A percentile compares a stretch with the other conserved stretches of the same genome.
Evolutionary conservation across 2,113 vertebrate genomes (phyloP).

Genomic region (Heterocephalus glaber): DNA sequence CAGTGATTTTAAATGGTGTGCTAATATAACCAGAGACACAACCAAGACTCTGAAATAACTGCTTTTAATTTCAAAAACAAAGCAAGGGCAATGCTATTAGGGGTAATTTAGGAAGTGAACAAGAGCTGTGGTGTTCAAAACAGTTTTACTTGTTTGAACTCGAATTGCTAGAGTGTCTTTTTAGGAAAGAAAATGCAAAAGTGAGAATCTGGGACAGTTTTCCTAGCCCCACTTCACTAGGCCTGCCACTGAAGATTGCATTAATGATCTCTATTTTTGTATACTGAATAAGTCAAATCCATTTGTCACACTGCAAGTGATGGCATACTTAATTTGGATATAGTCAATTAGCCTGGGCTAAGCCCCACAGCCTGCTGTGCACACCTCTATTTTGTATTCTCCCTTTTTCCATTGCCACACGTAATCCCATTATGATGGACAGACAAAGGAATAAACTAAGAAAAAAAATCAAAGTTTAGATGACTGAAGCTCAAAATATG

Average conservation of each 20-base stretch:
- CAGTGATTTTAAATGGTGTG: slow-evolving; percentile 76
- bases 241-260: slow-evolving; percentile 93
- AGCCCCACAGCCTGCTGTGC: slow-evolving; percentile 97
- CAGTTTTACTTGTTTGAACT: slow-evolving; percentile 64
- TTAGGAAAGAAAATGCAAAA: slow-evolving; percentile 81
- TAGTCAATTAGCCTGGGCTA: slow-evolving; percentile 99
- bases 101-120: slow-evolving; percentile 70
- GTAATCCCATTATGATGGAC: slow-evolving; percentile 97
- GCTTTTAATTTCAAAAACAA: slow-evolving; percentile 80
- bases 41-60: slow-evolving; percentile 72
- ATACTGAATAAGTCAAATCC: slow-evolving; percentile 99
- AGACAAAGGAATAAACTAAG: slow-evolving; percentile 91
- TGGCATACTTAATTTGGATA: slow-evolving; percentile 99
- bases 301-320: slow-evolving; percentile 99
- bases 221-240: slow-evolving; percentile 85
- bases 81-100: slow-evolving; percentile 68
- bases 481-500: slow-evolving; percentile 83
- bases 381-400: slow-evolving; percentile 99
- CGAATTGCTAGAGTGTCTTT: slow-evolving; percentile 80
- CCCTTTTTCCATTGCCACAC: slow-evolving; percentile 95
- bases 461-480: slow-evolving; percentile 85
- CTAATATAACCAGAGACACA: slow-evolving; percentile 73
- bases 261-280: slow-evolving; percentile 99
- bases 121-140: slow-evolving; percentile 72
- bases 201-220: slow-evolving; percentile 86